These are phyloP conservation scores for Macaria notata DNA, from an alignment of 2,888 invertebrate species.

Conservation along the genomic window DNA sequence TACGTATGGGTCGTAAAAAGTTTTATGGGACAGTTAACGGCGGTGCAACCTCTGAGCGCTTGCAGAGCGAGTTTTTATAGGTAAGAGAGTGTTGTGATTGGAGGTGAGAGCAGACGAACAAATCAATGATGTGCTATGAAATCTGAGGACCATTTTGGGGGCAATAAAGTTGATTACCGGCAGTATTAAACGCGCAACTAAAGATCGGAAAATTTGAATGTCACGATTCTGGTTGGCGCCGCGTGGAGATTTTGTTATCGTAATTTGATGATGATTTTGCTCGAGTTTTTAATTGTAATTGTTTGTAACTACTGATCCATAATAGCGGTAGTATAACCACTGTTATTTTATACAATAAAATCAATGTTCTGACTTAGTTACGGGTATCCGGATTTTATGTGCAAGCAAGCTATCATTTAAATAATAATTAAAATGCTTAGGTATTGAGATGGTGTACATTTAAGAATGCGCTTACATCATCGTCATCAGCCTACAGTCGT, in stretches of 20 bases:
- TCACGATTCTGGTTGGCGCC: slow-evolving; percentile 22
- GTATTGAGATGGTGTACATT: too few species aligned
- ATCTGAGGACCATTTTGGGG: slow-evolving; percentile 33
- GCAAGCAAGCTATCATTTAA: too few species aligned
- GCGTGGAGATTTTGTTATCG: slow-evolving; percentile 13
- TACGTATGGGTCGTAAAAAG: slow-evolving; percentile 69
- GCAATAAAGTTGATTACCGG: slow-evolving; percentile 34
- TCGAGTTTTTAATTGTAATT: slow-evolving; percentile 1
- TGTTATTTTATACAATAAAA: too few species aligned
- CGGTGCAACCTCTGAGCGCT: slow-evolving; percentile 63
- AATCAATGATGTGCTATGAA: slow-evolving; percentile 33
- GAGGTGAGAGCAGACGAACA: slow-evolving; percentile 44
- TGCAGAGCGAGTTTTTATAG: slow-evolving; percentile 58
- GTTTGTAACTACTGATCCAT: background rate
- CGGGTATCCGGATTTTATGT: too few species aligned
- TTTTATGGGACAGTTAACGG: slow-evolving; percentile 74
- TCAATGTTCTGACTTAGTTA: too few species aligned
- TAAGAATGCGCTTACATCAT: too few species aligned
- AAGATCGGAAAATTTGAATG: slow-evolving; percentile 24
- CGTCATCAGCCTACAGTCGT: too few species aligned
- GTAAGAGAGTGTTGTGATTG: slow-evolving; percentile 54
- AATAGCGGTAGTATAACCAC: too few species aligned
- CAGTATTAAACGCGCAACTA: slow-evolving; percentile 31
- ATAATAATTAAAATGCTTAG: too few species aligned
- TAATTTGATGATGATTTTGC: background rate